These are phyloP conservation scores for Dolichomitus sp. DNA, from an alignment of 2,888 invertebrate genomes.

Conservation along the genomic window DNA sequence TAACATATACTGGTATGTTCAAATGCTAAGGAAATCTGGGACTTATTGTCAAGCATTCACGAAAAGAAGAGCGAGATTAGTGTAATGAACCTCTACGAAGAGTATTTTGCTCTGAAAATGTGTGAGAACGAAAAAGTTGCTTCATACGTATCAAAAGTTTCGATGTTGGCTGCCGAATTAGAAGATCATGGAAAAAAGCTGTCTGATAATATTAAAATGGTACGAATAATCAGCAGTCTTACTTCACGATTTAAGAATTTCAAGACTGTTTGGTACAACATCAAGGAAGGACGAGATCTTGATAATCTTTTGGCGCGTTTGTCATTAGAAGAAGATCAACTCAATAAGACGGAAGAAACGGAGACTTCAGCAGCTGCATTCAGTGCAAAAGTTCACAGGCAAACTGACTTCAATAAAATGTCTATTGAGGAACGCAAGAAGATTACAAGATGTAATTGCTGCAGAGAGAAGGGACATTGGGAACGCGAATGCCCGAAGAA, in stretches of 20 bases:
- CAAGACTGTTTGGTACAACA: slow-evolving; percentile 57
- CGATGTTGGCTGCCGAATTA: slow-evolving; percentile 34
- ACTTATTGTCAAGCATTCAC: slow-evolving; percentile 7
- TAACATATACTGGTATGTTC: neutral
- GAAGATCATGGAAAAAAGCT: slow-evolving; percentile 55
- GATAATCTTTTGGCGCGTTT: slow-evolving; percentile 33
- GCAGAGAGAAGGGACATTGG: slow-evolving; percentile 44
- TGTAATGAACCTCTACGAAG: slow-evolving; percentile 42
- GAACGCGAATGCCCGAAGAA: slow-evolving; percentile 39
- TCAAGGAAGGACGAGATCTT: slow-evolving; percentile 45
- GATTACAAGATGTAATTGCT: slow-evolving; percentile 13
- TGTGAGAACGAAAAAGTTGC: slow-evolving; percentile 32
- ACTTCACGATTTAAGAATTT: slow-evolving; percentile 42
- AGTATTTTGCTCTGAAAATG: slow-evolving; percentile 52
- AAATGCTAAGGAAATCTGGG: slow-evolving; percentile 37
- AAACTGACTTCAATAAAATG: neutral
- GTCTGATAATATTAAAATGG: slow-evolving; percentile 57
- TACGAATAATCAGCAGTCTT: slow-evolving; percentile 43
- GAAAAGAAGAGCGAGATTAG: slow-evolving; percentile 49
- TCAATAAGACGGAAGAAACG: slow-evolving; percentile 17
- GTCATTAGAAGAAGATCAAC: slow-evolving; percentile 37
- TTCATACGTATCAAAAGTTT: slow-evolving; percentile 25
- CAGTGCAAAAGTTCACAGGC: neutral
- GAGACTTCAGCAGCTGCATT: neutral
- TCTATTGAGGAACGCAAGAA: slow-evolving; percentile 37